Conservation (phyloP, 2,797 vertebrate genomes). For the Anas georgica region DNA sequence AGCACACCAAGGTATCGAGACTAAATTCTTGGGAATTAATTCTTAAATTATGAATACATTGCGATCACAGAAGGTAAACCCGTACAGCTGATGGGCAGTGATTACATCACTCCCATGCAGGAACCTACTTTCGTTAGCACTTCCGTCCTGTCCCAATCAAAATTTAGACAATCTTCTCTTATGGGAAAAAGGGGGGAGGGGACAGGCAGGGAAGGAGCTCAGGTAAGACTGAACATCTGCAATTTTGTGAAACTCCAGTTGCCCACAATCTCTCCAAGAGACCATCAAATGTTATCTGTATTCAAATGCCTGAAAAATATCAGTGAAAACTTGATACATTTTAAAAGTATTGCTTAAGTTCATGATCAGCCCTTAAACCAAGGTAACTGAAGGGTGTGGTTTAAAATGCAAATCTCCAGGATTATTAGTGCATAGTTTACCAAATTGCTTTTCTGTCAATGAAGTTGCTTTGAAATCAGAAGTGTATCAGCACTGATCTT, state of each 20-base stretch:
- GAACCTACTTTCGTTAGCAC: slow-evolving; percentile 37
- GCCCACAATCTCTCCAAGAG: background rate
- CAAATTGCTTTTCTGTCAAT: background rate
- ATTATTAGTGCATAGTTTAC: background rate
- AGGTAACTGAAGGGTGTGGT: background rate
- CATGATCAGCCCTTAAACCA: background rate
- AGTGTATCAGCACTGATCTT: background rate
- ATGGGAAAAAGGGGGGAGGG: background rate
- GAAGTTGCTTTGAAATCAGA: background rate
- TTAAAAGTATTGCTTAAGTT: background rate
- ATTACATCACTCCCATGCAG: slow-evolving; percentile 21
- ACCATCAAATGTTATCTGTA: accelerated
- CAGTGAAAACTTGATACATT: background rate
- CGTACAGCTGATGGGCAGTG: background rate
- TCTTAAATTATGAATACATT: background rate
- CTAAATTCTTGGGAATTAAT: background rate
- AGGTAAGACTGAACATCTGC: background rate
- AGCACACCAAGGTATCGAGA: background rate
- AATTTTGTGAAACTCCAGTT: background rate
- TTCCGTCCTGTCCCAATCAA: slow-evolving; percentile 52
- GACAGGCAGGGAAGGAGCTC: background rate
- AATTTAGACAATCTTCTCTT: slow-evolving; percentile 8
- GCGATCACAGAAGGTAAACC: background rate
- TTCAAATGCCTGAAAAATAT: background rate
- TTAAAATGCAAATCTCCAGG: background rate